Base-by-base conservation (phyloP, 2,797 vertebrate genomes). In the Tiaroga cobitis region DNA sequence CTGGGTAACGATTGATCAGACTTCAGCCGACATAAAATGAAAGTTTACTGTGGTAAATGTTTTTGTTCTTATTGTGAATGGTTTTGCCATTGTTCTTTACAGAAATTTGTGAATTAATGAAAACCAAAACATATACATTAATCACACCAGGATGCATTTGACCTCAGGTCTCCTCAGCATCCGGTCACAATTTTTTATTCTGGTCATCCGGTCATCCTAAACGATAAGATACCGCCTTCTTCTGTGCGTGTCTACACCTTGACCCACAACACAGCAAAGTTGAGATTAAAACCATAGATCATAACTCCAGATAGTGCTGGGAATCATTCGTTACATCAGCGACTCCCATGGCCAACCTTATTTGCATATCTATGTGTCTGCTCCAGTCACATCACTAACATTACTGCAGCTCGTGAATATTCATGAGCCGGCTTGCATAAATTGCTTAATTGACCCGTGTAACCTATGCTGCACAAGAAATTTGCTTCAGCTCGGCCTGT, bases 401-500 rank as follows among this genome's bases (percentile, higher is more conserved):
- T 92, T 88, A 89, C 89, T 65, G 90, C 89, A 88, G 86, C 89
- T 89, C 87, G 92, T 95, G 91, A 92, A 94, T 95, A 95, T 95
- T 94, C 92, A 95, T 93, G 74, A 87, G 81, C 89, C 85, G 91
- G 90, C 89, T 87, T 26, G 83, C 91, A 91, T 92, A 94, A 93
- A 93, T 92, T 89, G 86, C 91, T 88, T 92, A 92, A 93, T 93
- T 95, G 94, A 94, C 93, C 89, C 85, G 83, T 87, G 89, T 90
- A 91, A 90, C 91, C 88, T 87, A 80, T 86, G 90, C 89, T 89
- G 86, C 89, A 85, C 91, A 87, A 63, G 93, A 92, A 90, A 89
- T 65, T 39, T 19, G 81, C 88, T 83, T 89, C 86, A 75, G 86
- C 89, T 89, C 46, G 1, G 43, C 59, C 82, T 41, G 46, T 39